Base-by-base conservation (phyloP, 92 coral and sea anemone species). In the Heliopora coerulea region DNA sequence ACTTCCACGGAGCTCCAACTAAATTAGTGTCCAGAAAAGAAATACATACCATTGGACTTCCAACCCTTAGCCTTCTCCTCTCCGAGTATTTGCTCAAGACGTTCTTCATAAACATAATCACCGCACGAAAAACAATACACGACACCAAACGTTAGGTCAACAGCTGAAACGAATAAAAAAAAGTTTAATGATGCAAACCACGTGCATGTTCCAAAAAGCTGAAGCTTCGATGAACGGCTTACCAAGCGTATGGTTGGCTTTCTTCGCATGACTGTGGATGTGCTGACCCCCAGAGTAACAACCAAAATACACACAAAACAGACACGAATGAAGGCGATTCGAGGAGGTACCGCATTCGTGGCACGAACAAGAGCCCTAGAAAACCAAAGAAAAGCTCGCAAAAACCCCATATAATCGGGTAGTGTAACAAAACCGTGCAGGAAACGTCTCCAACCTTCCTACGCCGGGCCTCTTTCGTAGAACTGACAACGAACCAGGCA, bases 221-320 rank as follows among this genome's bases (percentile, higher is more conserved):
- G 30, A 1, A 3, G 31, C 62, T 0, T 56, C 3, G 62, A 17
- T 56, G 26, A 2, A 2, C 67, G 15, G 15, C 87, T 82, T 68
- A 95, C 99, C 99, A 26, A 95, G 78, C 62, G 87, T 81, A 70
- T 95, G 99, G 61, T 96, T 96, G 7, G 89, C 86, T 31, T 85
- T 69, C 49, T 87, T 83, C 46, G 99, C 95, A 80, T 95, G 99
- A 54, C 82, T 87, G 73, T 95, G 99, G 9, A 95, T 95, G 60
- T 95, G 99, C 83, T 90, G 88, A 84, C 87, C 82, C 48, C 99
- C 99, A 66, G 91, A 83, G 40, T 95, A 95, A 67, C 99, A 95
- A 50, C 99, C 99, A 46, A 95, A 95, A 79, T 95, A 95, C 68
- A 95, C 91, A 87, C 99, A 95, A 33, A 68, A 86, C 56, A 95